Conservation (phyloP, 2,888 invertebrate genomes). For the Yponomeuta plumbellus region DNA sequence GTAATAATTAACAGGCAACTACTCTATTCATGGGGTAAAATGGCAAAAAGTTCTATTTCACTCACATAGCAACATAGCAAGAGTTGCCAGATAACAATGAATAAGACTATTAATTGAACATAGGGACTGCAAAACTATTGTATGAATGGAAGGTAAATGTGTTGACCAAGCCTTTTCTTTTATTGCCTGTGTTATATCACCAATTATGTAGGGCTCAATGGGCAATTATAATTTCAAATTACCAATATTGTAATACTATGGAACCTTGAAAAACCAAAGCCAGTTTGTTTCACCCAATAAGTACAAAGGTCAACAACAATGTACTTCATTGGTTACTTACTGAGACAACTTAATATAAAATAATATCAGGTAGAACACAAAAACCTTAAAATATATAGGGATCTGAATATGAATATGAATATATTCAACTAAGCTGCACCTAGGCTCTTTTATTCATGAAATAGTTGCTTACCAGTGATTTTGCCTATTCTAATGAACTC, state of each 20-base stretch:
- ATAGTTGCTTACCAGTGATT: neutral
- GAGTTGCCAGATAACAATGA: neutral
- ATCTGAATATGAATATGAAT: no score
- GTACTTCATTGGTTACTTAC: neutral
- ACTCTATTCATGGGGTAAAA: neutral
- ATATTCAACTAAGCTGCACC: no score
- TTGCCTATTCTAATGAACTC: neutral
- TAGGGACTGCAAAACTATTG: no score
- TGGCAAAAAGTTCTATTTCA: neutral
- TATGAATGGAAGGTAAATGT: no score
- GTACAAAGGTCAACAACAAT: slow-evolving; percentile 7
- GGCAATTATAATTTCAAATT: slow-evolving; percentile 2
- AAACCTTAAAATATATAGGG: no score
- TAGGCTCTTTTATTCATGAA: neutral
- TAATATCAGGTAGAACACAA: neutral
- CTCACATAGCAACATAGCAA: neutral
- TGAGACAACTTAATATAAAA: neutral
- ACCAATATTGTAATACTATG: neutral
- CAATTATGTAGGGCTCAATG: neutral
- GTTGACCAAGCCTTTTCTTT: no score
- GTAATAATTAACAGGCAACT: neutral
- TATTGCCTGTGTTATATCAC: neutral
- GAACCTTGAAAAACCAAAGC: slow-evolving; percentile 8
- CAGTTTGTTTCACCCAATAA: slow-evolving; percentile 5
- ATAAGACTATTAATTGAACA: neutral